Evolutionary conservation across 2,797 vertebrate genomes (phyloP).

Genomic region (Urophycis tenuis): DNA sequence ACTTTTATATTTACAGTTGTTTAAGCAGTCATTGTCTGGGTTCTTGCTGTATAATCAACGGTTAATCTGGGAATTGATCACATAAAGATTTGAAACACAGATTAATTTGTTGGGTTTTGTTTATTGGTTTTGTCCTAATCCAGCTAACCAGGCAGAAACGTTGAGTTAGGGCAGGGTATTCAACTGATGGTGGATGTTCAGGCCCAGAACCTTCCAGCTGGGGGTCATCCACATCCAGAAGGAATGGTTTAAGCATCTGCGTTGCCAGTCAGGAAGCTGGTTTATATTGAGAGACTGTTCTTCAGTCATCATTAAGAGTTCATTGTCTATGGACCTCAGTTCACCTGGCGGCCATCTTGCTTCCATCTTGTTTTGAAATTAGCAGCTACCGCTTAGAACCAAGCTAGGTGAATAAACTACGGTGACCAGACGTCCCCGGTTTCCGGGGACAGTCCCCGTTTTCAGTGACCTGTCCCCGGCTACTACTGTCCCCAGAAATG

Average conservation of each 20-base stretch:
- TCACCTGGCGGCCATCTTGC: no score
- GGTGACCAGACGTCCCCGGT: no score
- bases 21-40: conserved; percentile 26
- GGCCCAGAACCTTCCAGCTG: not conserved
- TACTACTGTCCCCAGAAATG: no score
- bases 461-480: no score
- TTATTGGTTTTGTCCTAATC: not conserved
- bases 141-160: not conserved
- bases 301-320: no score
- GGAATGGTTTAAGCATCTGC: not conserved
- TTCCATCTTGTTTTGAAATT: no score
- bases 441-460: no score
- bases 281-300: no score
- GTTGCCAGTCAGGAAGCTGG: no score
- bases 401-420: no score
- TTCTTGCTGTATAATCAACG: conserved; percentile 11
- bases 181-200: not conserved
- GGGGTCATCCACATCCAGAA: not conserved
- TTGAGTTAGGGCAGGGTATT: not conserved
- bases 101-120: not conserved
- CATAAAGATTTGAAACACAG: not conserved
- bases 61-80: not conserved
- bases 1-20: conserved; percentile 59
- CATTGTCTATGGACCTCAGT: no score
- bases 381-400: not conserved